phyloP scores from a whole-genome alignment of 2,888 invertebrate species.

The Cosmorhoe ocellata region DNA sequence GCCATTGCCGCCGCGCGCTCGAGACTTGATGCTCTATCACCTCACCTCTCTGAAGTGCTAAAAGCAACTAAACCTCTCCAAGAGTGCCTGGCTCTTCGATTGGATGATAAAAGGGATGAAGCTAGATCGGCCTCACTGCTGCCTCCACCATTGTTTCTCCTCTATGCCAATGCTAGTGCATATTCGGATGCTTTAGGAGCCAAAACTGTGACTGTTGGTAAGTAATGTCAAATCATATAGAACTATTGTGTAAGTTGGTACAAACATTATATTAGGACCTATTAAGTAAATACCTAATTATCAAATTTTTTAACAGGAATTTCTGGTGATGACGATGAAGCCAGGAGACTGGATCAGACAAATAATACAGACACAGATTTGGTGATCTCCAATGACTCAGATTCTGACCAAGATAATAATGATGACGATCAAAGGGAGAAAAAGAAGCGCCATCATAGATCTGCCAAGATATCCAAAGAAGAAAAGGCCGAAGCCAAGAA shows the following conservation, averaged over 20 bases:
- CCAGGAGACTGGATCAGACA: conserved; percentile 81
- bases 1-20: conserved; percentile 89
- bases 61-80: conserved; percentile 94
- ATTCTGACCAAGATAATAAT: conserved; percentile 85
- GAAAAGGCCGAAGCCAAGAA: conserved; percentile 87
- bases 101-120: conserved; percentile 90
- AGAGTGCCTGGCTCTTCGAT: conserved; percentile 91
- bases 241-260: neutral
- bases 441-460: conserved; percentile 86
- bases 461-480: conserved; percentile 82
- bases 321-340: conserved; percentile 87
- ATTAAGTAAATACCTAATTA: neutral
- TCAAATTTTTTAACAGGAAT: conserved; percentile 68
- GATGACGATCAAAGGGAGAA: conserved; percentile 79
- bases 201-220: conserved; percentile 68
- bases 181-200: conserved; percentile 89
- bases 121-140: conserved; percentile 88
- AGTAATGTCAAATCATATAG: conserved; percentile 30
- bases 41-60: conserved; percentile 84
- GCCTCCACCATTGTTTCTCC: conserved; percentile 91
- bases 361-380: conserved; percentile 78
- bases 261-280: too few relatives aligned
- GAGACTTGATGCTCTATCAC: conserved; percentile 90
- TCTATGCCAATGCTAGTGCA: conserved; percentile 92
- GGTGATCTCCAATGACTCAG: conserved; percentile 84